phyloP scores from a whole-genome alignment of 2,113 vertebrate species.

The Malurus alboscapulatus region DNA sequence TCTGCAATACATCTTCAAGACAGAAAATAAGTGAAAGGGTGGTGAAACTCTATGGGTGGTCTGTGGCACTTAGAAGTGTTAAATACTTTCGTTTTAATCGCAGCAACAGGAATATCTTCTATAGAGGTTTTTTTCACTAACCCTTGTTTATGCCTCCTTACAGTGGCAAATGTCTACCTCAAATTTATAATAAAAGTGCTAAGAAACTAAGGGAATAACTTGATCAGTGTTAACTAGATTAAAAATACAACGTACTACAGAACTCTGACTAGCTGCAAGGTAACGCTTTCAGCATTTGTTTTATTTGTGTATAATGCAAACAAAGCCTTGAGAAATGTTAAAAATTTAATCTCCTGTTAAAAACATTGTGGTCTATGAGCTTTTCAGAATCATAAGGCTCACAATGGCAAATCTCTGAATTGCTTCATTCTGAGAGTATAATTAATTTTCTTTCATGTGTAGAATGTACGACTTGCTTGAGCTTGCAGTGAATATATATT shows the following conservation, averaged over 20 bases:
- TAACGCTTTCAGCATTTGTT: background rate
- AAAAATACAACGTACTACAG: background rate
- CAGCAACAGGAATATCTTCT: background rate
- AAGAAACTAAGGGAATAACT: background rate
- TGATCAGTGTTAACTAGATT: background rate
- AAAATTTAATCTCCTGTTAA: background rate
- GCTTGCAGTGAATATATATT: background rate
- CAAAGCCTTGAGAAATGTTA: background rate
- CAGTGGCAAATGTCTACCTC: background rate
- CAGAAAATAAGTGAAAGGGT: background rate
- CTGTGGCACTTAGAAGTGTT: background rate
- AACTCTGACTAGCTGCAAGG: background rate
- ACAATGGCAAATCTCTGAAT: background rate
- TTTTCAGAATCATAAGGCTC: background rate
- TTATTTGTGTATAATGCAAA: background rate
- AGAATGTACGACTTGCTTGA: background rate
- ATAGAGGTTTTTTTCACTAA: background rate
- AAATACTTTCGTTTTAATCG: background rate
- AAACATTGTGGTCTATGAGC: background rate
- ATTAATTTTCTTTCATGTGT: background rate
- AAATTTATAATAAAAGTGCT: background rate
- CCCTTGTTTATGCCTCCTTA: background rate
- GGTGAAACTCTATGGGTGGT: rapidly evolving
- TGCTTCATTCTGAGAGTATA: background rate
- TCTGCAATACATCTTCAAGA: background rate